phyloP scores from a whole-genome alignment of 2,113 vertebrate species.

The Lepisosteus oculatus region DNA sequence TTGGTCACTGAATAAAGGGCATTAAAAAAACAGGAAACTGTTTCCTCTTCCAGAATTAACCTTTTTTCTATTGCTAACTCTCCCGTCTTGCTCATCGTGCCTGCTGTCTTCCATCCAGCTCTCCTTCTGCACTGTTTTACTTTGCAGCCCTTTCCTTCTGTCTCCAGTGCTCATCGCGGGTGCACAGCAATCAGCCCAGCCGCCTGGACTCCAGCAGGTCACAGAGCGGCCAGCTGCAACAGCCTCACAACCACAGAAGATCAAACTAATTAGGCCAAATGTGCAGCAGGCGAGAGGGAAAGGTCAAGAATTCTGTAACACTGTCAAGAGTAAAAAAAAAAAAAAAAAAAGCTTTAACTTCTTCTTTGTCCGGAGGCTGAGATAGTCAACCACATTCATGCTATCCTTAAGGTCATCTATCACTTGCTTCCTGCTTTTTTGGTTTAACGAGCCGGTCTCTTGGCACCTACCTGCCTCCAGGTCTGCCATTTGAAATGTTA shows the following conservation, averaged over 20 bases:
- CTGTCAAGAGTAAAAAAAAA: not conserved
- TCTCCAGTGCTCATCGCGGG: not conserved
- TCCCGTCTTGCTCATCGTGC: too few species aligned
- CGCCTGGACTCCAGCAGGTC: slow-evolving; percentile 3
- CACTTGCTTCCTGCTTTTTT: slow-evolving; percentile 4
- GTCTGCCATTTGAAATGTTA: not conserved
- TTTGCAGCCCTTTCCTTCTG: not conserved
- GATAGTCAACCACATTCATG: not conserved
- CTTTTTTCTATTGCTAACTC: too few species aligned
- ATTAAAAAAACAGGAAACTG: too few species aligned
- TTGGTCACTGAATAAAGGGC: too few species aligned
- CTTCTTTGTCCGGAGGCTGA: slow-evolving; percentile 10
- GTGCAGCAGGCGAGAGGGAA: slow-evolving; percentile 16
- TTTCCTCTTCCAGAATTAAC: too few species aligned
- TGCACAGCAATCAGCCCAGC: not conserved
- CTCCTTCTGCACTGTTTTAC: not conserved
- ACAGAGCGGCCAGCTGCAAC: slow-evolving; percentile 7
- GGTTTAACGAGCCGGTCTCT: slow-evolving; percentile 6
- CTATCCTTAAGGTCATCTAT: slow-evolving; percentile 20
- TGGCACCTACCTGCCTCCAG: not conserved
- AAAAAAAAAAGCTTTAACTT: not conserved
- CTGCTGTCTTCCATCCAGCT: too few species aligned
- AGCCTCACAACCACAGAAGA: slow-evolving; percentile 23
- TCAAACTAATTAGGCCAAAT: slow-evolving; percentile 37
- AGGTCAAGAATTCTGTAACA: slow-evolving; percentile 27